A percentile compares a stretch with the other conserved stretches of the same genome.
Evolutionary conservation across 2,797 vertebrate genomes (phyloP).

Genomic region (Falco cherrug): DNA sequence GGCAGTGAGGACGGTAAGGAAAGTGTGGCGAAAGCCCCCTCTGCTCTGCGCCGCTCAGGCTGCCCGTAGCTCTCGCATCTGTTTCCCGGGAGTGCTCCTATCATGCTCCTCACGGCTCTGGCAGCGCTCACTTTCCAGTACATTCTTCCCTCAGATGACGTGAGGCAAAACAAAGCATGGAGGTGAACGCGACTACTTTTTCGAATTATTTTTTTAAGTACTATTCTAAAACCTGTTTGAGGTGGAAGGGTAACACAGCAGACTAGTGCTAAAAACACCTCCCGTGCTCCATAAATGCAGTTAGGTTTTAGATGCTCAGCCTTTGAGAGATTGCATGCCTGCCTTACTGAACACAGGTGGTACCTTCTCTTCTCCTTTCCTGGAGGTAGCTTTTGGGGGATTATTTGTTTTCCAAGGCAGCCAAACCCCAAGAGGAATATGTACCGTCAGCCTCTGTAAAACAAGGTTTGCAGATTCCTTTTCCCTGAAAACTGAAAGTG

Average conservation of each 20-base stretch:
- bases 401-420: neutral
- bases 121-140: neutral
- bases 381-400: neutral
- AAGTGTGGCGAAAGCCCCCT: neutral
- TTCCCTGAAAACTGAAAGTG: neutral
- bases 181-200: accelerated
- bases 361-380: neutral
- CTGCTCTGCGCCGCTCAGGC: neutral
- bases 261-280: neutral
- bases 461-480: too few relatives aligned
- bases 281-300: neutral
- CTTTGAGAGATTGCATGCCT: neutral
- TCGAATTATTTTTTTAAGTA: too few relatives aligned
- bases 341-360: neutral
- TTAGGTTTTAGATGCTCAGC: neutral
- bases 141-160: neutral
- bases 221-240: neutral
- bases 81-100: neutral
- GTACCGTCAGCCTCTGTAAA: neutral
- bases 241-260: neutral
- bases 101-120: neutral
- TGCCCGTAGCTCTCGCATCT: neutral
- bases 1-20: neutral
- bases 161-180: neutral
- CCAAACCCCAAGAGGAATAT: neutral